Base-by-base conservation (phyloP, 64 coral and sea anemone species). In the Actinia equina region DNA sequence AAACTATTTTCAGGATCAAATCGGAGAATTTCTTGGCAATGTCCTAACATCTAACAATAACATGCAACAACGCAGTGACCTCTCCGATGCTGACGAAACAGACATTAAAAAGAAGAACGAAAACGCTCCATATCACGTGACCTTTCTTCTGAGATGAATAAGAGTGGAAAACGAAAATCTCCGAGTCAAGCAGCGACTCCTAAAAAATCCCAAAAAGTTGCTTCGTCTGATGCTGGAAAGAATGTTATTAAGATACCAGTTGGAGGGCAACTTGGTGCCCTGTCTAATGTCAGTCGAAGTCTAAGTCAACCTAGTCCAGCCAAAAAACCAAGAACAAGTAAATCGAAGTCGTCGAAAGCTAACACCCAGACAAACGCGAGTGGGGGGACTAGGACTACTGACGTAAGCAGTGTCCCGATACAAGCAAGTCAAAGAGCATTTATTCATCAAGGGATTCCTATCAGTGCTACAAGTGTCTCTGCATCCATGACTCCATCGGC, bases 261-360 rank as follows among this genome's bases (percentile, higher is more conserved):
- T 14, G 94, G 90, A 18, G 87, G 88, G 59, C 86, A 86, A 8
- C 23, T 95, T 53, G 94, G 89, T 23, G 87, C 94, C 14, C 52
- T 95, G 20, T 52, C 83, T 46, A 76, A 58, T 56, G 26, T 65
- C 43, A 43, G 4, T n/a, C 89, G 84, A 14, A 64, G 53, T 43
- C 51, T 92, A 16, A 91, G 88, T 80, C 94, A 95, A 44, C 89
- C 94, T 4, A 92, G 63, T 22, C 94, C 94, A 44, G 90, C 94
- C 19, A 95, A 95, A 42, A 89, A 82, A 15, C 83, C 89, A 54
- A 86, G 90, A 45, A 92, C 88, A 8, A 92, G 90, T 81, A 95
- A 92, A 91, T 92, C 94, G 17, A 95, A 83, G 80, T 92, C 94
- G 63, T n/a, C n/a, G n/a, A 67, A 81, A 55, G 41, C 62, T 2